Evolutionary conservation across 1,140 invertebrate genomes (phyloP).

Genomic region (Phymastichus coffea): DNA sequence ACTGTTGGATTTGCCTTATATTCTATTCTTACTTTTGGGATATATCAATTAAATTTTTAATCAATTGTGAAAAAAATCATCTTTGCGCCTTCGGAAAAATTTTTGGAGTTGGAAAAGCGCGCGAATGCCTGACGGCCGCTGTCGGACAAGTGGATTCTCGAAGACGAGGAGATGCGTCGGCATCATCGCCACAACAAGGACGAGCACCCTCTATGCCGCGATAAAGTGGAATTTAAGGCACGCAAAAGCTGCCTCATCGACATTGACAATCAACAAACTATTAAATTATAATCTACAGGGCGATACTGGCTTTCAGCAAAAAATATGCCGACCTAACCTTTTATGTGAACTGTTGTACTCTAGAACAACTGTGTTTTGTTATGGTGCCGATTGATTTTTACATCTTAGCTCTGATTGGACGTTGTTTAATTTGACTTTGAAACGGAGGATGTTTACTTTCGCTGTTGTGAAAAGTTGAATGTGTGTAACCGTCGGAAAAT

Average conservation of each 20-base stretch:
- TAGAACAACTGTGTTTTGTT: neutral
- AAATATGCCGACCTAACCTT: neutral
- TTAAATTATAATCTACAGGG: neutral
- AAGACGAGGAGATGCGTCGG: slow-evolving; percentile 7
- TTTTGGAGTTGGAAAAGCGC: too few relatives aligned
- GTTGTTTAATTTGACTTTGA: too few relatives aligned
- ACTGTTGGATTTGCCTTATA: too few relatives aligned
- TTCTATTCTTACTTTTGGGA: neutral
- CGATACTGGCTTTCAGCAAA: neutral
- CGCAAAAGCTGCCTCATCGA: too few relatives aligned
- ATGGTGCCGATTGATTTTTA: neutral
- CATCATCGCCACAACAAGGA: too few relatives aligned
- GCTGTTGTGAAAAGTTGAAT: too few relatives aligned
- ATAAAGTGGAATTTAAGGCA: neutral
- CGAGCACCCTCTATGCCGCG: too few relatives aligned
- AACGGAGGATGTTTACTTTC: too few relatives aligned
- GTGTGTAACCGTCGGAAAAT: neutral
- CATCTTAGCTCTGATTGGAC: too few relatives aligned
- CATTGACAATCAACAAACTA: neutral
- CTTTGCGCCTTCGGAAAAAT: neutral
- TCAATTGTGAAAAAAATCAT: neutral
- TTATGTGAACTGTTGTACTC: neutral
- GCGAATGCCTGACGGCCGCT: neutral
- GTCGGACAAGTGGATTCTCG: neutral
- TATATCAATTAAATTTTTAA: neutral